Evolutionary conservation across 2,797 vertebrate species (phyloP), one percentile per base, ranked within the genome.

Genomic region (Ctenopoma multispine): DNA sequence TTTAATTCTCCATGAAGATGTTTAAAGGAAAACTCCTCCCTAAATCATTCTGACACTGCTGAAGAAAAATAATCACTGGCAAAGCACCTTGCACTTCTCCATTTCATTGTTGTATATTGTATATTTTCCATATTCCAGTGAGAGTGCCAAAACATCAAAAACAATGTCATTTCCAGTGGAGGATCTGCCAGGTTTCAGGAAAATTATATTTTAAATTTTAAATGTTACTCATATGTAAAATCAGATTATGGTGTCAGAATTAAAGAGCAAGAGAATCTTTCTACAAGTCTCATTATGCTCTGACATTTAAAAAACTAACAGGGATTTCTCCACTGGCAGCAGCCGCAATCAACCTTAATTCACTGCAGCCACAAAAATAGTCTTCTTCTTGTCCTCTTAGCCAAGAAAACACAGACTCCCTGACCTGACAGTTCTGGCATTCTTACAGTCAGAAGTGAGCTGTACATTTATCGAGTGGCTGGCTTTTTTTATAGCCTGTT

Each of bases 61-160:
- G 59, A 69, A 84, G 62, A 76, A 85, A 86, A 85, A 84, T 56
- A 86, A 65, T 31, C 56, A 43, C 23, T 83, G 86, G 80, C 78
- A 82, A 77, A 36, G 18, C 68, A 80, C 84, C 75, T 87, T 83
- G 66, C 79, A 82, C 78, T 79, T 86, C 87, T 87, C 81, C 24
- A 75, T 82, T 80, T 88, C 79, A 80, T 83, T 84, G 82, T 87
- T 80, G 82, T 80, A 49, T 80, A 49, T 77, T 81, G 75, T 75
- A 69, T 79, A 72, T 88, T 85, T 84, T 72, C 59, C 58, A 78
- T 86, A 82, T 83, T 87, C 72, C 80, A 80, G n/a, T 57, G 11
- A 61, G 80, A 38, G 63, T 9, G 72, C 79, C 78, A 82, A 81
- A 75, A 84, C 67, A 79, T 65, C 68, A 40, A 80, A 68, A 74